These are phyloP conservation scores for Etia nguti DNA, from an alignment of 2,113 vertebrate species.

Conservation along the genomic window DNA sequence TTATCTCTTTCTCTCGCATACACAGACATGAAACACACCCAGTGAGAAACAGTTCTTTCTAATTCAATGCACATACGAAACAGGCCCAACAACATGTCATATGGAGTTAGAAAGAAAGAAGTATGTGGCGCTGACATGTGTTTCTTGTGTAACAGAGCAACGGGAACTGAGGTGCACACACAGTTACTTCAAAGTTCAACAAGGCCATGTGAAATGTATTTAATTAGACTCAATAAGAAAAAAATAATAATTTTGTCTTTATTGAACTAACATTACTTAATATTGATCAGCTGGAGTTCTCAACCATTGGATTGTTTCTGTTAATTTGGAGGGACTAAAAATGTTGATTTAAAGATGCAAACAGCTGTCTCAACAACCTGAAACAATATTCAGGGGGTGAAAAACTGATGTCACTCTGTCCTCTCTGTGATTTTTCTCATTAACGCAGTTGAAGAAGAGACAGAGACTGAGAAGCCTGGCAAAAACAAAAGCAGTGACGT, in stretches of 20 bases:
- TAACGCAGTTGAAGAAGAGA: not conserved
- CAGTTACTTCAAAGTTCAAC: not conserved
- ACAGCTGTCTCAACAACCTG: not conserved
- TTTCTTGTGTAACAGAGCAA: not conserved
- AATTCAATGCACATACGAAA: not conserved
- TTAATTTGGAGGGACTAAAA: not conserved
- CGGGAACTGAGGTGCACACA: not conserved
- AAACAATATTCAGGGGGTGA: not conserved
- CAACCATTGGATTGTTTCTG: not conserved
- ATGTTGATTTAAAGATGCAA: not conserved
- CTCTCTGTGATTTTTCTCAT: not conserved
- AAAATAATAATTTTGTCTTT: not conserved
- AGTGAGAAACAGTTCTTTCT: not conserved
- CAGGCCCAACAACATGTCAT: not conserved
- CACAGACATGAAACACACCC: not conserved
- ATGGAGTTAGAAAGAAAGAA: not conserved
- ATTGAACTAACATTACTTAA: not conserved
- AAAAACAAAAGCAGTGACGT: not conserved
- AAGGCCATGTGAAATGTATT: not conserved
- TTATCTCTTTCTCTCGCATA: not conserved
- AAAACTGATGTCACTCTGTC: not conserved
- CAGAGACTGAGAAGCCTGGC: not conserved
- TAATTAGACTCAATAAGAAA: not conserved
- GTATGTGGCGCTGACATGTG: not conserved
- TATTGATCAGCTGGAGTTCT: constrained; percentile 1